phyloP scores from a whole-genome alignment of 2,888 invertebrate species.

The Cerceris rybyensis region DNA sequence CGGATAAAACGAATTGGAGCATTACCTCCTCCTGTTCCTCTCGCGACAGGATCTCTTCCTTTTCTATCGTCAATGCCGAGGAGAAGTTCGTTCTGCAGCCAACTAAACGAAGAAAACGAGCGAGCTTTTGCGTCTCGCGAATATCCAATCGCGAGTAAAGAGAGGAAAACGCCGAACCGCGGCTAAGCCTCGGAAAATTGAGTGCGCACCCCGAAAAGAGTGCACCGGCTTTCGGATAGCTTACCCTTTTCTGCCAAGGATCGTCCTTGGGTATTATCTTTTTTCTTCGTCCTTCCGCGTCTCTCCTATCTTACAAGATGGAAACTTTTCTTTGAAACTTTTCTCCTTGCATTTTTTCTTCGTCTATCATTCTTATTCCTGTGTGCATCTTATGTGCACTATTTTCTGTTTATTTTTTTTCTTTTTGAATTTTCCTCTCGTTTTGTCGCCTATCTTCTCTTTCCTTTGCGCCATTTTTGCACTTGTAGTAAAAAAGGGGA shows the following conservation, averaged over 20 bases:
- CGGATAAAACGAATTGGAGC: conserved; percentile 47
- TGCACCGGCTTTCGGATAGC: background rate
- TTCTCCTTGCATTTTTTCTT: no score
- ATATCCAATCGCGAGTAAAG: conserved; percentile 41
- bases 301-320: conserved; percentile 15
- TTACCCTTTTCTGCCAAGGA: background rate
- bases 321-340: conserved; percentile 52
- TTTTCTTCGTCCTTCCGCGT: background rate
- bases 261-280: background rate
- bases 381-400: no score
- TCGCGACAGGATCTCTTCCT: background rate
- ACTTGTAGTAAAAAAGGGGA: no score
- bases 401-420: no score
- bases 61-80: background rate
- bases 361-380: no score
- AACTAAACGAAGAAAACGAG: conserved; percentile 59
- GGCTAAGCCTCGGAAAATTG: conserved; percentile 80
- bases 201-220: conserved; percentile 68
- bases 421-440: no score
- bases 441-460: no score
- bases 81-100: conserved; percentile 22
- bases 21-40: background rate
- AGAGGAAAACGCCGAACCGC: conserved; percentile 52
- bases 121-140: conserved; percentile 63
- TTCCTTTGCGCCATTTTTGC: no score